Conservation (phyloP, 2,797 vertebrate species). For the Tolypeutes matacus region DNA sequence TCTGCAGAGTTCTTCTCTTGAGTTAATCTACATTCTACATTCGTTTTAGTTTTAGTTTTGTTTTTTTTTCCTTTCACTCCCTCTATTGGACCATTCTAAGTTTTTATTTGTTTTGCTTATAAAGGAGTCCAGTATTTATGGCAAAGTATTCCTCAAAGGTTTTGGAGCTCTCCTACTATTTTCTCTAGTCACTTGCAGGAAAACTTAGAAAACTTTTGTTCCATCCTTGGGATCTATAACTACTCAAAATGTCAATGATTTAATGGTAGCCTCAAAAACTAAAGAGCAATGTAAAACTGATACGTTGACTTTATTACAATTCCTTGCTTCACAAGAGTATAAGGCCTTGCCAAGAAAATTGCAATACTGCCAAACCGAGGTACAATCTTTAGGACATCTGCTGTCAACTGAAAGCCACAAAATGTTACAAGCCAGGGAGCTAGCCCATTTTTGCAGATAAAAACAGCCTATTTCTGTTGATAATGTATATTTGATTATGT, state of each 20-base stretch:
- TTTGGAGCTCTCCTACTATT: not conserved
- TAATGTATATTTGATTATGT: not conserved
- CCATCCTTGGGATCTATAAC: not conserved
- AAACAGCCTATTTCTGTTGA: not conserved
- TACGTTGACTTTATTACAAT: too few species aligned
- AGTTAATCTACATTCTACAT: too few species aligned
- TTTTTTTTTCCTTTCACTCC: not conserved
- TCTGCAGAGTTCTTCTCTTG: too few species aligned
- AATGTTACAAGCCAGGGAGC: too few species aligned
- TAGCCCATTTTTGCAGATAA: too few species aligned
- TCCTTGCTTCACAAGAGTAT: not conserved
- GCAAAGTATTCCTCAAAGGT: not conserved
- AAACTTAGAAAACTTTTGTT: not conserved
- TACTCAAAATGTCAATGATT: not conserved
- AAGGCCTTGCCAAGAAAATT: not conserved
- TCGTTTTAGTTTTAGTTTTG: too few species aligned
- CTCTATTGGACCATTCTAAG: not conserved
- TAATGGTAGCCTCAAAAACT: not conserved
- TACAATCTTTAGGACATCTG: not conserved
- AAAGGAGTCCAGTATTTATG: not conserved
- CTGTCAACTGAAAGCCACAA: not conserved
- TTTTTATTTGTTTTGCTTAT: not conserved
- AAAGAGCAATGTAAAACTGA: not conserved
- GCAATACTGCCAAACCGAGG: not conserved
- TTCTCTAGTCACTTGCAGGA: not conserved